Evolutionary conservation across 2,113 vertebrate species (phyloP).

Genomic region (Sus scrofa): DNA sequence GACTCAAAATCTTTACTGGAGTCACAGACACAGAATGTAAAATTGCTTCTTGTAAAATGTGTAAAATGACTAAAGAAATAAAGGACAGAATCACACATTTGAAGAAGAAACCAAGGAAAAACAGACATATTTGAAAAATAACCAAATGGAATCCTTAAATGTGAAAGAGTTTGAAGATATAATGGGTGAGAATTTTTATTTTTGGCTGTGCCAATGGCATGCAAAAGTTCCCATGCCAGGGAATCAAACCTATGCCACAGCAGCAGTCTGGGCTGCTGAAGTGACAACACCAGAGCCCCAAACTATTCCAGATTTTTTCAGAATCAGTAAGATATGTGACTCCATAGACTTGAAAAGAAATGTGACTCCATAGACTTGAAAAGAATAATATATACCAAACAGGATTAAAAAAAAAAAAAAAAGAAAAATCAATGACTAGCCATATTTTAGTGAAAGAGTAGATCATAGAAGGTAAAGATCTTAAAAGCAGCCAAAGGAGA

Average conservation of each 20-base stretch:
- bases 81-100: neutral
- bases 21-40: neutral
- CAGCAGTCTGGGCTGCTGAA: too few species aligned
- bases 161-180: neutral
- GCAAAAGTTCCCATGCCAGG: too few species aligned
- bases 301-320: too few species aligned
- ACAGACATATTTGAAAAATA: neutral
- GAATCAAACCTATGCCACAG: too few species aligned
- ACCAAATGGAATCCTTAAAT: neutral
- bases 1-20: neutral
- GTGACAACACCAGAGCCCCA: too few species aligned
- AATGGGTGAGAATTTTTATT: constrained; percentile 17
- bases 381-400: neutral
- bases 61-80: too few species aligned
- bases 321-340: too few species aligned
- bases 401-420: neutral
- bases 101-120: neutral
- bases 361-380: neutral
- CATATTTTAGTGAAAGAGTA: neutral
- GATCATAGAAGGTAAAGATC: neutral
- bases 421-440: neutral
- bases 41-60: neutral
- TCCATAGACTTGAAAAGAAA: constrained; percentile 32
- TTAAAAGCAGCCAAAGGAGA: neutral
- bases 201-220: too few species aligned